phyloP scores from a whole-genome alignment of 2,888 invertebrate genomes.

The Leptinotarsa peninsularis region DNA sequence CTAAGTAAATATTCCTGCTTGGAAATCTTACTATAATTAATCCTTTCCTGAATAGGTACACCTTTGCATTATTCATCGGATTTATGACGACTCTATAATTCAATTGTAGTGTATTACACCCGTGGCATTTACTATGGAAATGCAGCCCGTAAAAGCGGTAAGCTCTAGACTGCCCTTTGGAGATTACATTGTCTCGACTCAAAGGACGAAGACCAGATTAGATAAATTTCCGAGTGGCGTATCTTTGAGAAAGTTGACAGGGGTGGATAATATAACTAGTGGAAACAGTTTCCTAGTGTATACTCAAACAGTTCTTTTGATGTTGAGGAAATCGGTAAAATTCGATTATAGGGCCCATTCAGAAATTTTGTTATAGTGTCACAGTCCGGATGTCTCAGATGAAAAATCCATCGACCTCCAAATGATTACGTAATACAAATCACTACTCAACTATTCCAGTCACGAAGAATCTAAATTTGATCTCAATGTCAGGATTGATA shows the following conservation, averaged over 20 bases:
- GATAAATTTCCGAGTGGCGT: constrained; percentile 29
- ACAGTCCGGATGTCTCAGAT: no score
- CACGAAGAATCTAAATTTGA: no score
- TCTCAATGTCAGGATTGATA: no score
- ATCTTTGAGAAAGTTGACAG: background rate
- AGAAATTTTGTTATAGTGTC: no score
- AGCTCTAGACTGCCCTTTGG: constrained; percentile 40
- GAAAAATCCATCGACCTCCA: no score
- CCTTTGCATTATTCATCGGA: constrained; percentile 51
- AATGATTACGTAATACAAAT: no score
- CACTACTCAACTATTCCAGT: no score
- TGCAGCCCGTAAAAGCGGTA: constrained; percentile 26
- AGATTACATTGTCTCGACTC: constrained; percentile 40
- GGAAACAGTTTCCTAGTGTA: background rate
- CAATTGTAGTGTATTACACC: constrained; percentile 50
- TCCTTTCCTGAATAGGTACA: constrained; percentile 45
- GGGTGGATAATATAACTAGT: background rate
- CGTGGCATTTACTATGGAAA: constrained; percentile 50
- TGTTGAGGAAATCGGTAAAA: no score
- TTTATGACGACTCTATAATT: constrained; percentile 50
- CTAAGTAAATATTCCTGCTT: constrained; percentile 35
- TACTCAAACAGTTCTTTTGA: background rate
- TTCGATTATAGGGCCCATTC: no score
- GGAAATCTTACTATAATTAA: constrained; percentile 46
- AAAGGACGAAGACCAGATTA: constrained; percentile 29